phyloP scores from a whole-genome alignment of 2,888 invertebrate genomes.

The Nemurella pictetii region DNA sequence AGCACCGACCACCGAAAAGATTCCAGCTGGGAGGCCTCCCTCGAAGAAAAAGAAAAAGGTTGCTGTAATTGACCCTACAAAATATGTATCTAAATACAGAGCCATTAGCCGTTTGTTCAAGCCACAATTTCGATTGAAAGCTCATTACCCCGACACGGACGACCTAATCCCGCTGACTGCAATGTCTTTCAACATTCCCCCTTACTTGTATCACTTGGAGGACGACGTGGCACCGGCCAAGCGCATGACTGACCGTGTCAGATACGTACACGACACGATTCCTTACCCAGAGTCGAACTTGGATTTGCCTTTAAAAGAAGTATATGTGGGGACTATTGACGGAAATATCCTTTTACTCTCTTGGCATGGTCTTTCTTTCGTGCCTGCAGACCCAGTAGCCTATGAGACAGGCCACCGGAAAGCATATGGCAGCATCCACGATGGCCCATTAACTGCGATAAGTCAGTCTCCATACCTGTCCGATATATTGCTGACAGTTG shows the following conservation, averaged over 20 bases:
- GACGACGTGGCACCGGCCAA: neutral
- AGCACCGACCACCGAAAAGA: slow-evolving; percentile 39
- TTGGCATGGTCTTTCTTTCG: slow-evolving; percentile 43
- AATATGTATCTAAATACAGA: slow-evolving; percentile 64
- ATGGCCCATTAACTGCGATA: slow-evolving; percentile 67
- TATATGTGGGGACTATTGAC: slow-evolving; percentile 47
- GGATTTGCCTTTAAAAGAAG: slow-evolving; percentile 54
- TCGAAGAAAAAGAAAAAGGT: slow-evolving; percentile 5
- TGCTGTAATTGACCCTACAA: slow-evolving; percentile 55
- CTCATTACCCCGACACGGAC: slow-evolving; percentile 49
- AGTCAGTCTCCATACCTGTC: slow-evolving; percentile 65
- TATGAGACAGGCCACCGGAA: slow-evolving; percentile 36
- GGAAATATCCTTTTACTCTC: slow-evolving; percentile 48
- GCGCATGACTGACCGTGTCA: neutral
- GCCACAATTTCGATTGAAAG: slow-evolving; percentile 55
- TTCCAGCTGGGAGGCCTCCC: neutral
- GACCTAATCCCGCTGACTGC: slow-evolving; percentile 51
- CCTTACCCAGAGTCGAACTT: slow-evolving; percentile 45
- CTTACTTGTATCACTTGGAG: neutral
- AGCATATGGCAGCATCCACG: slow-evolving; percentile 60
- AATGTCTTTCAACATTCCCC: slow-evolving; percentile 52
- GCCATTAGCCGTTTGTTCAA: slow-evolving; percentile 62
- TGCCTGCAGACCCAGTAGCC: neutral
- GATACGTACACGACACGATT: neutral
- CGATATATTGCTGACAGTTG: slow-evolving; percentile 68